phyloP scores from a whole-genome alignment of 92 coral and sea anemone species.

The Desmophyllum pertusum region DNA sequence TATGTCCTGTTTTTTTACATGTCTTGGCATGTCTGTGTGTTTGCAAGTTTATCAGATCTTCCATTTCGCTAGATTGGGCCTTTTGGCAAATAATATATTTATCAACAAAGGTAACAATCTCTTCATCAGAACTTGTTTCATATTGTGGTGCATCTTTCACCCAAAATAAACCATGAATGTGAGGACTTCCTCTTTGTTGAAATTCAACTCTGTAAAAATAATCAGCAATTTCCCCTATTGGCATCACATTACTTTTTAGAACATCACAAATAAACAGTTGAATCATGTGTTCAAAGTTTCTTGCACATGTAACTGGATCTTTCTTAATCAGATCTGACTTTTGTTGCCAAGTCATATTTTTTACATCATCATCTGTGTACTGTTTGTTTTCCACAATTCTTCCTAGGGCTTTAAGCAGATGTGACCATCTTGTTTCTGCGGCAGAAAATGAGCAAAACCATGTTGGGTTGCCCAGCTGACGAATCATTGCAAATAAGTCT shows the following conservation, averaged over 20 bases:
- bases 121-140: constrained; percentile 19
- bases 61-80: constrained; percentile 2
- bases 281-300: too few species aligned
- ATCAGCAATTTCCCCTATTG: constrained; percentile 55
- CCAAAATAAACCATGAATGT: constrained; percentile 52
- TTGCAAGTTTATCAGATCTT: constrained; percentile 48
- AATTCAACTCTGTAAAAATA: constrained; percentile 70
- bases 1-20: constrained; percentile 36
- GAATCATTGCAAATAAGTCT: constrained; percentile 78
- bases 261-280: constrained; percentile 32
- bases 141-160: constrained; percentile 9
- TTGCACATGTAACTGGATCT: constrained; percentile 80
- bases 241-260: constrained; percentile 43
- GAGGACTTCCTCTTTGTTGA: constrained; percentile 59
- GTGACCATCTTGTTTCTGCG: constrained; percentile 81
- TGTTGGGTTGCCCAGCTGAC: constrained; percentile 75
- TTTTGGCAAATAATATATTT: constrained; percentile 42
- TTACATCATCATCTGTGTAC: constrained; percentile 48
- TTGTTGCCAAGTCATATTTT: constrained; percentile 60
- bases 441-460: constrained; percentile 83
- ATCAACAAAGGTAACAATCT: constrained; percentile 45
- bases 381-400: constrained; percentile 51
- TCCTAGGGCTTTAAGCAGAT: constrained; percentile 60
- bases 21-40: background rate
- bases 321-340: constrained; percentile 59